Evolutionary conservation across 2,888 invertebrate species (phyloP), one percentile per base, ranked within the genome.

Genomic region (Dasysyrphus albostriatus): DNA sequence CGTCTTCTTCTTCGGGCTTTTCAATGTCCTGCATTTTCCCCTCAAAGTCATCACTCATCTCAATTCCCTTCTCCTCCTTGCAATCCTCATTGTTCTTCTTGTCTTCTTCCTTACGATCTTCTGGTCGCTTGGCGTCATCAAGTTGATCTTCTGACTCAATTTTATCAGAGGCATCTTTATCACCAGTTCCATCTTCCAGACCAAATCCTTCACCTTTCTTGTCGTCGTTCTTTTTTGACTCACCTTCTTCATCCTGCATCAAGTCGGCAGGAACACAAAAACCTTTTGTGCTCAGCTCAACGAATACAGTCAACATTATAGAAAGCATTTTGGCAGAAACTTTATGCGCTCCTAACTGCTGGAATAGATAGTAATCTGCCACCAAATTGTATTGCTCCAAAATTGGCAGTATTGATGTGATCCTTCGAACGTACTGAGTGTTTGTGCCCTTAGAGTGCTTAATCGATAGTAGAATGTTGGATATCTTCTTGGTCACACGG

Each of bases 21-120:
- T 97, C 96, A 16, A 96, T 93, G 90, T 98, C 96, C 88, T 93
- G 92, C 90, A 91, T 90, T 88, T 91, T 91, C 49, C 93, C 97
- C 78, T 98, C 98, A 91, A 99, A 98, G 91, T 99, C 98, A 89
- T 98, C 98, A 19, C 97, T 96, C 98, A 99, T 98, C 90, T 99
- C 98, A 74, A 99, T 96, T 19, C 98, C 98, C 67, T 97, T 96
- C 87, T 98, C 97, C 91, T 98, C 98, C 90, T 96, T 95, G 89
- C 96, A 95, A 90, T 97, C 96, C 37, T 96, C 95, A 79, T 95
- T 94, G 87, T 97, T 96, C 90, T 97, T 95, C 90, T 97, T 95
- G 4, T 89, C 90, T 88, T 97, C 95, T 39, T 92, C 90, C 34
- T 92, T 90, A 1, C 92, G 91, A 90, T 96, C 97, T 63, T 96